phyloP scores from a whole-genome alignment of 2,113 vertebrate species.

The Scolopax mira region DNA sequence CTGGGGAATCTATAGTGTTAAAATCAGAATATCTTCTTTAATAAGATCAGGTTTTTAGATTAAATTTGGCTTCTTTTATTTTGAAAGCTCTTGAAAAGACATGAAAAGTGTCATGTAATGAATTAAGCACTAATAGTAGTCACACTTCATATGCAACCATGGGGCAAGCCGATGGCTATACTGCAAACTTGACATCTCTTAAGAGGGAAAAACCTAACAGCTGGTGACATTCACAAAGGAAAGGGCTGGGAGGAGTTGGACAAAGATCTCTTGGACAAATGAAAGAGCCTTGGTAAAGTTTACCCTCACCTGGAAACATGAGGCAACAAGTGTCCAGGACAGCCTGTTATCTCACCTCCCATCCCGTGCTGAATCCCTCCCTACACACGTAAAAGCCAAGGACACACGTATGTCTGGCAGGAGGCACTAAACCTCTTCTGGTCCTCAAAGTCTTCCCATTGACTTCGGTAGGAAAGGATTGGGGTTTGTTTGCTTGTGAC shows the following conservation, averaged over 20 bases:
- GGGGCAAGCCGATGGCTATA: neutral
- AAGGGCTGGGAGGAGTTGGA: neutral
- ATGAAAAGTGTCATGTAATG: slow-evolving; percentile 11
- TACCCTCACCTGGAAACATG: neutral
- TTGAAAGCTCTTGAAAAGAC: slow-evolving; percentile 35
- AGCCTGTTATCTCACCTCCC: neutral
- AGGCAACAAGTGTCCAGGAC: neutral
- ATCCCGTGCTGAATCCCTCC: neutral
- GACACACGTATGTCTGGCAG: fast-evolving
- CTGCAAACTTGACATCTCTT: neutral
- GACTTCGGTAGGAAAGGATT: neutral
- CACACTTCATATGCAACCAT: neutral
- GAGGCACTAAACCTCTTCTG: neutral
- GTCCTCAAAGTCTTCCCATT: neutral
- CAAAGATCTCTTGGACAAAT: neutral
- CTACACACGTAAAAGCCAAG: neutral
- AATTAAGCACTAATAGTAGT: slow-evolving; percentile 37
- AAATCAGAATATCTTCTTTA: neutral
- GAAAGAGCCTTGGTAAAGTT: neutral
- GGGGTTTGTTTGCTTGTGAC: neutral
- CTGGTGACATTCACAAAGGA: neutral
- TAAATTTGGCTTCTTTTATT: slow-evolving; percentile 20
- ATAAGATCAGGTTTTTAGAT: neutral
- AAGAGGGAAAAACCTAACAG: slow-evolving; percentile 15
- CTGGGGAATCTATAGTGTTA: neutral